Conservation (phyloP, 2,888 invertebrate genomes). For the Eristalinus aeneus region DNA sequence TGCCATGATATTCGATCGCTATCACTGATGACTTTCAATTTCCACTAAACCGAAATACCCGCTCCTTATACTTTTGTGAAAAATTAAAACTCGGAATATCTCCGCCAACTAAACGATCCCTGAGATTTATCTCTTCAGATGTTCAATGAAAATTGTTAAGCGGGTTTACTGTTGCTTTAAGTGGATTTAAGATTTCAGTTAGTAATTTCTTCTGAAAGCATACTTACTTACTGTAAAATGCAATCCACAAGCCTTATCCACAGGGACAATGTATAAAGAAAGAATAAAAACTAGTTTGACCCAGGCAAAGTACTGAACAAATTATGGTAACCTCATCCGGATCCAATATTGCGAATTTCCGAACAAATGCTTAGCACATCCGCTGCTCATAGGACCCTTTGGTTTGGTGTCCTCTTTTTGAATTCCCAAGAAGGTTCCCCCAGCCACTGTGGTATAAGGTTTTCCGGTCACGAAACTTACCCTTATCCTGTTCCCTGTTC, state of each 20-base stretch:
- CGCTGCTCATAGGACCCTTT: constrained; percentile 55
- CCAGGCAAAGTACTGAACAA: constrained; percentile 57
- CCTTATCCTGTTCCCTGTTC: constrained; percentile 1
- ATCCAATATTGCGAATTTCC: constrained; percentile 69
- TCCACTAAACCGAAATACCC: too few relatives aligned
- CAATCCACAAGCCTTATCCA: neutral
- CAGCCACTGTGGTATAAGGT: constrained; percentile 52
- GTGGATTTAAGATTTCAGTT: too few relatives aligned
- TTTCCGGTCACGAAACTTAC: constrained; percentile 68
- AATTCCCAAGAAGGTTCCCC: constrained; percentile 28
- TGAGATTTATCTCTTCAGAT: too few relatives aligned
- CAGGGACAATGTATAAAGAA: neutral
- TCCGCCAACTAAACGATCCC: too few relatives aligned
- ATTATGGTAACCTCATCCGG: constrained; percentile 70
- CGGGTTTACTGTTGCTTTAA: too few relatives aligned
- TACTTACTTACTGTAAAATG: too few relatives aligned
- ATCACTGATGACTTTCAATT: too few relatives aligned
- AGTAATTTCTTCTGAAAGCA: too few relatives aligned
- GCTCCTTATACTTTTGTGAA: too few relatives aligned
- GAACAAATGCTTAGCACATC: constrained; percentile 68
- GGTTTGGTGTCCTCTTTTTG: constrained; percentile 16
- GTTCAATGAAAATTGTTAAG: too few relatives aligned
- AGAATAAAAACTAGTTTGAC: constrained; percentile 10
- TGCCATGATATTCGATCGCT: too few relatives aligned
- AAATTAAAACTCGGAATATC: too few relatives aligned